Evolutionary conservation across 2,113 vertebrate genomes (phyloP).

Genomic region (Uria lomvia): DNA sequence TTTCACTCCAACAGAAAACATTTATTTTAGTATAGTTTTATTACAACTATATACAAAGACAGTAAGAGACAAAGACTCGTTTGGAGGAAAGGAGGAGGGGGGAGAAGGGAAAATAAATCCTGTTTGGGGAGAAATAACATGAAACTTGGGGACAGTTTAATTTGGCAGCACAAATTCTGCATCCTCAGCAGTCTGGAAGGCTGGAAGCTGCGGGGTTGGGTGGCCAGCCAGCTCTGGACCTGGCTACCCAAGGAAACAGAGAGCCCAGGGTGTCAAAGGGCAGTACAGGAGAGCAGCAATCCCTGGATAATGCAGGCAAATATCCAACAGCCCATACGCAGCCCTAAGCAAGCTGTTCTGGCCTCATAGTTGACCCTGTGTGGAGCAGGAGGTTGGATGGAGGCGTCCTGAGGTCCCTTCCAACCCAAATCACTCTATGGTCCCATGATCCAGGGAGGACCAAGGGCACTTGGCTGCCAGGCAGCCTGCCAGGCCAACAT

Average conservation of each 20-base stretch:
- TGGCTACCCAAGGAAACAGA: not conserved
- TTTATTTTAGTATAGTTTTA: not conserved
- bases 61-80: not conserved
- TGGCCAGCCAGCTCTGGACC: not conserved
- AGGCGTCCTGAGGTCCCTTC: not conserved
- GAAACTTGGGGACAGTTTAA: not conserved
- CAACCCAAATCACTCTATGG: not conserved
- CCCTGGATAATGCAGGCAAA: not conserved
- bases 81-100: not conserved
- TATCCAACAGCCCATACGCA: not conserved
- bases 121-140: not conserved
- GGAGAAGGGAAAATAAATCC: not conserved
- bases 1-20: not conserved
- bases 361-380: not conserved
- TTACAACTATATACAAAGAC: not conserved
- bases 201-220: not conserved
- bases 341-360: not conserved
- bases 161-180: not conserved
- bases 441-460: not conserved
- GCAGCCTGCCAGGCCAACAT: constrained; percentile 25
- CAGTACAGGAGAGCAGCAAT: not conserved
- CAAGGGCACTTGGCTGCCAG: not conserved
- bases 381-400: not conserved
- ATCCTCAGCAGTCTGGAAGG: not conserved
- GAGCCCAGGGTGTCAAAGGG: not conserved